Conservation (phyloP, 1,140 invertebrate species). For the Drosophila sechellia region DNA sequence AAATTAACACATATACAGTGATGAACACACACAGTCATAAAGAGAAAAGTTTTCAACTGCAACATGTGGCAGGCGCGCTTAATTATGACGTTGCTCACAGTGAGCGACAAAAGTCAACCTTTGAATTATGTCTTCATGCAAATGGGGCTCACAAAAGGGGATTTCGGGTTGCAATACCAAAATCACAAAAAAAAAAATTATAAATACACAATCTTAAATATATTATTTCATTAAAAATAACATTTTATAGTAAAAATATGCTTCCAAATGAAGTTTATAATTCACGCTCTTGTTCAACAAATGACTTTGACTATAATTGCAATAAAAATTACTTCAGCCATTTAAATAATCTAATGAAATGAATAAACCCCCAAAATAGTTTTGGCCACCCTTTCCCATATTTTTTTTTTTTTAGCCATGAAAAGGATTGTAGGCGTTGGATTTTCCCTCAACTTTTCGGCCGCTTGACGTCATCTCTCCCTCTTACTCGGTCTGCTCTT, state of each 20-base stretch:
- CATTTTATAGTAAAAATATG: too few species aligned
- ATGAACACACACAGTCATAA: conserved; percentile 14
- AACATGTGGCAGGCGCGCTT: conserved; percentile 72
- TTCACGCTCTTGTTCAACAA: too few species aligned
- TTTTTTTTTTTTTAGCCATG: not conserved
- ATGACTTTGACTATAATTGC: too few species aligned
- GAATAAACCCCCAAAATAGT: not conserved
- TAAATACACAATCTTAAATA: too few species aligned
- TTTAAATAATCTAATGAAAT: not conserved
- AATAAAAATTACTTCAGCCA: too few species aligned
- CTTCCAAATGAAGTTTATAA: too few species aligned
- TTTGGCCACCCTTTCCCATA: not conserved
- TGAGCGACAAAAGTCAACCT: conserved; percentile 61
- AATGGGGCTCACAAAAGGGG: too few species aligned
- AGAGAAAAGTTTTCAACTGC: conserved; percentile 63
- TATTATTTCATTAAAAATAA: too few species aligned
- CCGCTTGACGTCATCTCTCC: conserved; percentile 25
- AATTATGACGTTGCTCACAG: conserved; percentile 74
- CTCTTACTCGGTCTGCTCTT: not conserved
- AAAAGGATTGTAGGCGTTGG: not conserved
- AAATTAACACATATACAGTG: conserved; percentile 37
- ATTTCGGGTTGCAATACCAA: not conserved
- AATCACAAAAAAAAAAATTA: too few species aligned
- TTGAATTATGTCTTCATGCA: conserved; percentile 47
- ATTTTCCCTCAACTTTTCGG: conserved; percentile 10